Evolutionary conservation across 2,888 invertebrate species (phyloP).

Genomic region (Parnassius glacialis): DNA sequence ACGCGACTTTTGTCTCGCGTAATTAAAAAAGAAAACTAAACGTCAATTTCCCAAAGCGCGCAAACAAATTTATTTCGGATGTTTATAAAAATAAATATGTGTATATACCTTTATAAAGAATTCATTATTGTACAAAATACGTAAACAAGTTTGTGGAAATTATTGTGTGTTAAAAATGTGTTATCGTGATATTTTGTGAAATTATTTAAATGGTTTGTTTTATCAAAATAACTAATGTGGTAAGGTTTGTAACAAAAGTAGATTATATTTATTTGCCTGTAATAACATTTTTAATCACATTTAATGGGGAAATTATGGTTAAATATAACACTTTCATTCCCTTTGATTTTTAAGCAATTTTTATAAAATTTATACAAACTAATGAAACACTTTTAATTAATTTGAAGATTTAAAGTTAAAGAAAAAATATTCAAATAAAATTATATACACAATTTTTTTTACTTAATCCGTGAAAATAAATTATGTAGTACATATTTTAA

Average conservation of each 20-base stretch:
- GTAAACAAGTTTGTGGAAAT: background rate
- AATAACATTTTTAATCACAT: too few species aligned
- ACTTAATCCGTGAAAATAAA: too few species aligned
- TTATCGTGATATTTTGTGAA: constrained; percentile 3
- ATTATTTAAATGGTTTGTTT: constrained; percentile 2
- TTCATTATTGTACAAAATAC: background rate
- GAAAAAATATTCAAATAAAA: too few species aligned
- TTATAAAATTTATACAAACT: too few species aligned
- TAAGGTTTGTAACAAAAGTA: constrained; percentile 26
- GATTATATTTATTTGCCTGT: constrained; percentile 14
- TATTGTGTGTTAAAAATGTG: constrained; percentile 3
- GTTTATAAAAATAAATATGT: constrained; percentile 2
- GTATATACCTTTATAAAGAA: background rate
- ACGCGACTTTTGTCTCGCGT: constrained; percentile 22
- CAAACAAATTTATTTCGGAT: constrained; percentile 6
- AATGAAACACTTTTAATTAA: too few species aligned
- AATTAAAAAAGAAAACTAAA: constrained; percentile 16
- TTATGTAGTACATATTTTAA: too few species aligned
- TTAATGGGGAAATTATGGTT: too few species aligned
- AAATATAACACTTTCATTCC: too few species aligned
- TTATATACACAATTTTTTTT: too few species aligned
- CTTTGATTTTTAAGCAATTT: too few species aligned
- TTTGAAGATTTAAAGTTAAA: too few species aligned
- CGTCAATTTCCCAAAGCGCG: constrained; percentile 10
- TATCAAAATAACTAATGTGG: constrained; percentile 16